Conservation (phyloP, 2,888 invertebrate species). For the Folsomia manolachei region DNA sequence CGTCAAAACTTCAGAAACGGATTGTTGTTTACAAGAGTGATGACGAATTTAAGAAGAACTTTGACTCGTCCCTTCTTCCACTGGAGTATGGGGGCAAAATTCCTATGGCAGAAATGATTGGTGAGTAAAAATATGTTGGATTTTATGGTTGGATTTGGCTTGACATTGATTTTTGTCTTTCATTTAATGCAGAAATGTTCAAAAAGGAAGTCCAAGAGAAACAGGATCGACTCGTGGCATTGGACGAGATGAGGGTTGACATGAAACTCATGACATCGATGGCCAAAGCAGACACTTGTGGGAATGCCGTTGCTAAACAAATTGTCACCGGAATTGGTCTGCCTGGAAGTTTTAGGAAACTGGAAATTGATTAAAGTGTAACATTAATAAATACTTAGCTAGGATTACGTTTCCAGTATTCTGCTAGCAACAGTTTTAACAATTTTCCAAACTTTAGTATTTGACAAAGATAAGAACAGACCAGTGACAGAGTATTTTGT, state of each 20-base stretch:
- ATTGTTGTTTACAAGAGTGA: constrained; percentile 69
- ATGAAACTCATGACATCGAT: constrained; percentile 48
- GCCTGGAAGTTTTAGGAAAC: constrained; percentile 48
- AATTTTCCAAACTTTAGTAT: too few relatives aligned
- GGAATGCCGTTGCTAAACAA: constrained; percentile 33
- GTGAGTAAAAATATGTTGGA: constrained; percentile 59
- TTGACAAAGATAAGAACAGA: too few relatives aligned
- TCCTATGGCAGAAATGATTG: constrained; percentile 79
- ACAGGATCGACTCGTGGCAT: constrained; percentile 63
- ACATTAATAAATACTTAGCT: too few relatives aligned
- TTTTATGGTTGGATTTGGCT: background rate
- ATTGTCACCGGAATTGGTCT: constrained; percentile 37
- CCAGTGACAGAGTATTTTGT: too few relatives aligned
- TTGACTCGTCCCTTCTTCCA: constrained; percentile 72
- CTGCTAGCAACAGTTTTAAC: too few relatives aligned
- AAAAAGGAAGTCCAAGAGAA: constrained; percentile 65
- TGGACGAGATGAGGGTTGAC: constrained; percentile 68
- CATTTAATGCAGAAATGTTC: constrained; percentile 63
- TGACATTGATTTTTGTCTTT: constrained; percentile 11
- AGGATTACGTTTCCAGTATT: too few relatives aligned
- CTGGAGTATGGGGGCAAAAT: constrained; percentile 80
- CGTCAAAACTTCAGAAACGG: constrained; percentile 69
- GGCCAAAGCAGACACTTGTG: constrained; percentile 26
- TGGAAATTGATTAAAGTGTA: constrained; percentile 44
- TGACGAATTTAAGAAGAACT: constrained; percentile 65